Evolutionary conservation across 2,797 vertebrate genomes (phyloP).

Genomic region (Poeciliopsis infans): DNA sequence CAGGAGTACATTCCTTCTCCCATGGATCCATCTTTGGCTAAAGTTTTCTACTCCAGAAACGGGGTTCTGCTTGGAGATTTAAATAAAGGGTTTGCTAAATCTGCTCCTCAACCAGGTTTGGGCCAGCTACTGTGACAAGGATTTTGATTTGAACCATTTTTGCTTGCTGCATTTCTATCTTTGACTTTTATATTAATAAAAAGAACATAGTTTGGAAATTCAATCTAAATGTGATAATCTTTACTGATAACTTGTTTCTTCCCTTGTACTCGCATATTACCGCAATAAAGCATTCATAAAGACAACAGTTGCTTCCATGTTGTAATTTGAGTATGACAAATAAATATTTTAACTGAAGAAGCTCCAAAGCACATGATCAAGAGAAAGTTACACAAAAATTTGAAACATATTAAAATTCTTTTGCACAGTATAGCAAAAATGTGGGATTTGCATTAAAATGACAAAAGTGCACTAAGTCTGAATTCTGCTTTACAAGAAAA

Average conservation of each 20-base stretch:
- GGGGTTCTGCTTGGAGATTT: constrained; percentile 31
- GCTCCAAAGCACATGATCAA: neutral
- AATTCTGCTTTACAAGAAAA: neutral
- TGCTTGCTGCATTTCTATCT: neutral
- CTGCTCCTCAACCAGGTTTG: neutral
- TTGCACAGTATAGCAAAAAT: neutral
- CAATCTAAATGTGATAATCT: neutral
- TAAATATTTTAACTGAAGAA: neutral
- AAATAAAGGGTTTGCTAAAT: neutral
- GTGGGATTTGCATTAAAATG: neutral
- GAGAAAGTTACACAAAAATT: neutral
- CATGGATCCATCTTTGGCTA: constrained; percentile 21
- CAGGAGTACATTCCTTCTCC: constrained; percentile 30
- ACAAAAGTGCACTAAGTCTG: neutral
- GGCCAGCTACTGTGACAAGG: neutral
- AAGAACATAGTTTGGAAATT: neutral
- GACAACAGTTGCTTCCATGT: neutral
- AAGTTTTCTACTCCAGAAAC: constrained; percentile 36
- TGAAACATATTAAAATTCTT: neutral
- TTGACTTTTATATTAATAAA: neutral
- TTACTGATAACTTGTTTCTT: neutral
- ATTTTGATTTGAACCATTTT: neutral
- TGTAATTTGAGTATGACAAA: neutral
- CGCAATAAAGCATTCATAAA: constrained; percentile 11
- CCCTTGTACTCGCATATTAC: too few species aligned